Percentiles rank a stretch among this genome's conserved stretches.
These are phyloP conservation scores for Hetaerina americana DNA, from an alignment of 1,140 invertebrate species.

Conservation along the genomic window DNA sequence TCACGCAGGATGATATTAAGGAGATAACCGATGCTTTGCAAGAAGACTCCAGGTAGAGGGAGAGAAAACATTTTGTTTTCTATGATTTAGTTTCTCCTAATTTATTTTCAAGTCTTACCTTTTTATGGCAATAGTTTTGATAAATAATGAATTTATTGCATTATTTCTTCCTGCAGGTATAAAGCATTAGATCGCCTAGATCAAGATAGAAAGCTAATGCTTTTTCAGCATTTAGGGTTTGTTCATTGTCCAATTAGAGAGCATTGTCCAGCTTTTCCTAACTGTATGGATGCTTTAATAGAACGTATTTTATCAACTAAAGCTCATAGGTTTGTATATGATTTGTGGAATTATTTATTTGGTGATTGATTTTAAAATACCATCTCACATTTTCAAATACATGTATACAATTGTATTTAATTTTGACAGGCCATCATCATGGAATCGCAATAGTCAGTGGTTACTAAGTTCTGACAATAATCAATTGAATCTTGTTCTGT, in stretches of 20 bases:
- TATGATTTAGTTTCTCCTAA: too few relatives aligned
- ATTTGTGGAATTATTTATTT: not conserved
- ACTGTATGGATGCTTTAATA: constrained; percentile 80
- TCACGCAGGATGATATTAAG: constrained; percentile 87
- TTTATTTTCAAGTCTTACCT: too few relatives aligned
- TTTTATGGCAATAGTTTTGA: constrained; percentile 5
- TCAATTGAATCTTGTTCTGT: constrained; percentile 56
- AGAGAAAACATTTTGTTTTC: too few relatives aligned
- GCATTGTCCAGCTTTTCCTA: constrained; percentile 80
- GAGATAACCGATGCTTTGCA: constrained; percentile 84
- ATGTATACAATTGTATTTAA: constrained; percentile 7
- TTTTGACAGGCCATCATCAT: constrained; percentile 43
- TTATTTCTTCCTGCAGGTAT: constrained; percentile 43
- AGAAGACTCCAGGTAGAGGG: constrained; percentile 82
- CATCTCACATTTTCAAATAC: not conserved
- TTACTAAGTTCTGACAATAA: constrained; percentile 50
- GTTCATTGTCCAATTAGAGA: constrained; percentile 89
- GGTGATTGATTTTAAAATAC: too few relatives aligned
- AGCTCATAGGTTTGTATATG: constrained; percentile 41
- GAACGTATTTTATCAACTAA: constrained; percentile 59
- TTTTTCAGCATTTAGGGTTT: constrained; percentile 91
- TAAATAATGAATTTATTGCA: constrained; percentile 1
- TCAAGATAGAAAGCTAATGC: constrained; percentile 84
- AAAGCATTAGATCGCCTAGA: constrained; percentile 85
- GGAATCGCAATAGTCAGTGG: constrained; percentile 53